Percentiles rank a stretch among this genome's conserved stretches.
Conservation (phyloP, 2,888 invertebrate species). For the Cataglyphis altisquamis region DNA sequence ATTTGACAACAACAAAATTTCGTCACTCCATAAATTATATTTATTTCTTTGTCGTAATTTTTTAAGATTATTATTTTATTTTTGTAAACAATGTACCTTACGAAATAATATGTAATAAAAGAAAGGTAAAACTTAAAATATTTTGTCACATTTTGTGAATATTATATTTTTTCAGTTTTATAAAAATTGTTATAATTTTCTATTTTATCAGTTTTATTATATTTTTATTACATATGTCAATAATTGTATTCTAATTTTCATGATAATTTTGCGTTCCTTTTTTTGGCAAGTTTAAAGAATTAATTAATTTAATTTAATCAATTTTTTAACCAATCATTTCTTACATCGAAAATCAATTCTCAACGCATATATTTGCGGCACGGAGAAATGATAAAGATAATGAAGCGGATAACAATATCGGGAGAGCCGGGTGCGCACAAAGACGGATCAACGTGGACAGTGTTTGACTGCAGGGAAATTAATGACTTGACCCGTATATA, state of each 20-base stretch:
- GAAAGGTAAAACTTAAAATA: not conserved
- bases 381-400: constrained; percentile 72
- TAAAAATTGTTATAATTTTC: not conserved
- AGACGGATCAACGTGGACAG: constrained; percentile 63
- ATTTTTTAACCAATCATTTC: not conserved
- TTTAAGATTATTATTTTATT: not conserved
- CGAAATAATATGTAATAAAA: not conserved
- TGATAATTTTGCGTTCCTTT: not conserved
- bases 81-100: not conserved
- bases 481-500: constrained; percentile 64
- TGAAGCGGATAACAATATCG: constrained; percentile 54
- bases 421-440: constrained; percentile 13
- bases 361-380: constrained; percentile 25
- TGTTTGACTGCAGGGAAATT: constrained; percentile 71
- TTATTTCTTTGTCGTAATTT: not conserved
- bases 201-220: not conserved
- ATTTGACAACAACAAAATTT: not conserved
- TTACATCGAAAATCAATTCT: constrained; percentile 54
- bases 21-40: not conserved
- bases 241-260: not conserved
- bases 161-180: not conserved
- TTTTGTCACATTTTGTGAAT: not conserved
- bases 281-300: not conserved
- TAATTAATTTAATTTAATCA: not conserved
- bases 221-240: not conserved